These are phyloP conservation scores for Dicentrarchus labrax DNA, from an alignment of 2,113 vertebrate species.

Conservation along the genomic window DNA sequence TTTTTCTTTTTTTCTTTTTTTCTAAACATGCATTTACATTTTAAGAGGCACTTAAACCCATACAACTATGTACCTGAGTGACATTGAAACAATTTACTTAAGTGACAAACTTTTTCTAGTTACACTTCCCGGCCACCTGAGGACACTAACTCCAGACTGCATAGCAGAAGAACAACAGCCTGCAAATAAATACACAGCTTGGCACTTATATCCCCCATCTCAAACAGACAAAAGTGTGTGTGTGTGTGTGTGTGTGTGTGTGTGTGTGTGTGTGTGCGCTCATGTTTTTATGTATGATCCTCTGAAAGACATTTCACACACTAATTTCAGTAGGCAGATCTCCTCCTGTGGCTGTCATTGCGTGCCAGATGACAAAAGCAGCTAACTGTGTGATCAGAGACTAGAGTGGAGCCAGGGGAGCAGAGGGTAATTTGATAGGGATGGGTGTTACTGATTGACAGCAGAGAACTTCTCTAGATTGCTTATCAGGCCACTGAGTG, in stretches of 20 bases:
- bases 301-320: slow-evolving; percentile 43
- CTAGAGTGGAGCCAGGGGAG: slow-evolving; percentile 27
- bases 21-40: background rate
- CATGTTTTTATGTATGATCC: slow-evolving; percentile 14
- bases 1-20: background rate
- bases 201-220: slow-evolving; percentile 24
- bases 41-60: background rate
- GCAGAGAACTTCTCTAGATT: slow-evolving; percentile 56
- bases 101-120: slow-evolving; percentile 30
- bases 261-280: background rate
- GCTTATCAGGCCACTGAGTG: slow-evolving; percentile 33
- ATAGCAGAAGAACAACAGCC: slow-evolving; percentile 28
- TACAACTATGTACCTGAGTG: background rate
- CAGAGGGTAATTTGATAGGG: slow-evolving; percentile 55
- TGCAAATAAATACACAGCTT: slow-evolving; percentile 42
- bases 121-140: slow-evolving; percentile 23
- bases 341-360: slow-evolving; percentile 35
- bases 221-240: slow-evolving; percentile 12
- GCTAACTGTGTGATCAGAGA: slow-evolving; percentile 40
- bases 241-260: slow-evolving; percentile 6
- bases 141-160: slow-evolving; percentile 37
- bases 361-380: slow-evolving; percentile 50
- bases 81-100: slow-evolving; percentile 10
- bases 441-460: slow-evolving; percentile 58
- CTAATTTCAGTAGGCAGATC: slow-evolving; percentile 39